Percentiles rank a stretch among this genome's conserved stretches.
These are phyloP conservation scores for Bursaphelenchus okinawaensis DNA, from an alignment of 2,888 invertebrate genomes.

Conservation along the genomic window DNA sequence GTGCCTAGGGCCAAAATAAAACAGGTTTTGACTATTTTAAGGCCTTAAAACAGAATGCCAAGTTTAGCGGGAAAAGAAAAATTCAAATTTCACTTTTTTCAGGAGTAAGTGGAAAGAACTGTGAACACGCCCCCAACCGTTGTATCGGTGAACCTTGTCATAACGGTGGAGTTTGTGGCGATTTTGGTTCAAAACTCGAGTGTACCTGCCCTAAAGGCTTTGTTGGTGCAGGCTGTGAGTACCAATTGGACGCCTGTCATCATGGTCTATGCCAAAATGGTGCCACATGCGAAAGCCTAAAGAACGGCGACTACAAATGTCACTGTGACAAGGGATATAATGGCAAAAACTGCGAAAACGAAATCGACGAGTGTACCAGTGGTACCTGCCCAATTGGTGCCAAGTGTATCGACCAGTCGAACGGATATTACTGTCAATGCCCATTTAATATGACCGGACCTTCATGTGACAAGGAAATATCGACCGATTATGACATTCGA, in stretches of 20 bases:
- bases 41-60: too few relatives aligned
- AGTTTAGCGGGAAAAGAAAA: too few relatives aligned
- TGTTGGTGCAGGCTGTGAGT: conserved; percentile 46
- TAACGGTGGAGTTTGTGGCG: conserved; percentile 90
- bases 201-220: conserved; percentile 73
- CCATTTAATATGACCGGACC: conserved; percentile 93
- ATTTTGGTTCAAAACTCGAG: conserved; percentile 87
- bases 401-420: conserved; percentile 59
- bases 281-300: conserved; percentile 35
- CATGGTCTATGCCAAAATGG: conserved; percentile 47
- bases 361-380: conserved; percentile 55
- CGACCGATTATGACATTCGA: conserved; percentile 93
- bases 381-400: conserved; percentile 50
- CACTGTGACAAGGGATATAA: conserved; percentile 70
- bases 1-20: too few relatives aligned
- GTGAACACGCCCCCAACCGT: conserved; percentile 89
- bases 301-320: conserved; percentile 70
- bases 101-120: conserved; percentile 91
- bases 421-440: conserved; percentile 88
- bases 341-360: conserved; percentile 49
- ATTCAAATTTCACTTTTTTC: too few relatives aligned
- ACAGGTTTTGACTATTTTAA: too few relatives aligned
- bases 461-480: conserved; percentile 85
- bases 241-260: conserved; percentile 43
- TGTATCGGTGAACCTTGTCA: conserved; percentile 88